A percentile compares a stretch with the other conserved stretches of the same genome.
These are phyloP conservation scores for Harpalus rubripes DNA, from an alignment of 2,888 invertebrate species.

Conservation along the genomic window DNA sequence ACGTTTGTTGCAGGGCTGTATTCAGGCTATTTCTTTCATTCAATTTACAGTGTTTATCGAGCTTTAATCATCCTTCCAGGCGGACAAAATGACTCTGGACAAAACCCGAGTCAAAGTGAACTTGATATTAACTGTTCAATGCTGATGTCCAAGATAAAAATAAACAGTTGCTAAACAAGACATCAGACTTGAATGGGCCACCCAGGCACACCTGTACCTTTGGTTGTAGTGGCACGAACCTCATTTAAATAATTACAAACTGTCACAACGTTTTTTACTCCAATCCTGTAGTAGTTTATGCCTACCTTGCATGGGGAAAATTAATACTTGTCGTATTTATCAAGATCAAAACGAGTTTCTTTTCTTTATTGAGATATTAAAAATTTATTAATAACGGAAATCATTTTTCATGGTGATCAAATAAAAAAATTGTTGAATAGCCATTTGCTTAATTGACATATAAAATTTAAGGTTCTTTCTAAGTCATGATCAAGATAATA, in stretches of 20 bases:
- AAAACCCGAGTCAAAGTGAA: not conserved
- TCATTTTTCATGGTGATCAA: not conserved
- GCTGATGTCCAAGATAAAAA: conserved; percentile 19
- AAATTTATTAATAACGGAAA: not conserved
- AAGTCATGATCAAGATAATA: too few species aligned
- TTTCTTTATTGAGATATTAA: conserved; percentile 1
- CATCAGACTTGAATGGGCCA: conserved; percentile 19
- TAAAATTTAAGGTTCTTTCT: not conserved
- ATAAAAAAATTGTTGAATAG: not conserved
- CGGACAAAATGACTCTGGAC: not conserved
- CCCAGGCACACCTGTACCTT: conserved; percentile 10
- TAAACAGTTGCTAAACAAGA: conserved; percentile 24
- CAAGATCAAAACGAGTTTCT: not conserved
- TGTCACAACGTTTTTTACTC: conserved; percentile 4
- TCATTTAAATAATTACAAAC: conserved; percentile 33
- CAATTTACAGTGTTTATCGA: not conserved
- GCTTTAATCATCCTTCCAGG: not conserved
- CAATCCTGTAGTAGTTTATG: conserved; percentile 15
- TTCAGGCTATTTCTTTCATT: conserved; percentile 3
- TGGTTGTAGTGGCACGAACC: conserved; percentile 4
- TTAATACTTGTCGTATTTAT: conserved; percentile 3
- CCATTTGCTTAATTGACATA: not conserved
- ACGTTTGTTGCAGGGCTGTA: conserved; percentile 27
- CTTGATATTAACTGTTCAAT: conserved; percentile 41
- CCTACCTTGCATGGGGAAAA: not conserved